A percentile compares a stretch with the other conserved stretches of the same genome.
phyloP scores from a whole-genome alignment of 2,797 vertebrate genomes.

The Siniperca obscura region DNA sequence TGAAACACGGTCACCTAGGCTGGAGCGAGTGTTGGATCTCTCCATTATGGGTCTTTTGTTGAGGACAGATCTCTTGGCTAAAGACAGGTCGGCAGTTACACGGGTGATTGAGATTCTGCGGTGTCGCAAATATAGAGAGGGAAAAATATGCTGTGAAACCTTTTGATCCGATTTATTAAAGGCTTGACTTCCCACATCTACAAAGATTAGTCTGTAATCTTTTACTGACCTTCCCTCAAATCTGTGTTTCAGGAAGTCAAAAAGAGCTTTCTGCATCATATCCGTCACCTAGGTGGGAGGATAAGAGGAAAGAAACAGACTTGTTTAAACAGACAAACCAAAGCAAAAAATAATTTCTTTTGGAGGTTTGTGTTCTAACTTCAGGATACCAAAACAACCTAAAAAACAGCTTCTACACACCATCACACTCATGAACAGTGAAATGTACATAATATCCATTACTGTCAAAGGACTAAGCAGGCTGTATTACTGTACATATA shows the following conservation, averaged over 20 bases:
- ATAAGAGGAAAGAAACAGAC: neutral
- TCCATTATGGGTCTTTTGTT: conserved; percentile 98
- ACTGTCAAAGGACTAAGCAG: neutral
- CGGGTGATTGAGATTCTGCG: conserved; percentile 95
- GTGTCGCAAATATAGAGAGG: neutral
- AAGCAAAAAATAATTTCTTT: too few relatives aligned
- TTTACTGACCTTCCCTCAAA: conserved; percentile 94
- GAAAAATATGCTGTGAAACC: neutral
- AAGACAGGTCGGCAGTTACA: conserved; percentile 95
- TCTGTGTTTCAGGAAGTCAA: conserved; percentile 97
- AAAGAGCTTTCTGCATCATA: conserved; percentile 99
- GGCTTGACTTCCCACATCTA: neutral
- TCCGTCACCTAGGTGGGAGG: conserved; percentile 90
- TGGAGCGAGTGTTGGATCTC: conserved; percentile 94
- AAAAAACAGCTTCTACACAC: neutral
- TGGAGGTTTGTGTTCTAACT: too few relatives aligned
- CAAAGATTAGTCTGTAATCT: neutral
- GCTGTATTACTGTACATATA: neutral
- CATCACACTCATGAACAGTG: neutral
- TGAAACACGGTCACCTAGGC: conserved; percentile 87
- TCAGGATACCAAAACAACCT: neutral
- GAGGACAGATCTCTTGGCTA: conserved; percentile 96
- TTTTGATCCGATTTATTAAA: neutral
- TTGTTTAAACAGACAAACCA: neutral
- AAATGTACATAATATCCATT: neutral